Evolutionary conservation across 2,888 invertebrate genomes (phyloP), one percentile per base, ranked within the genome.

Genomic region (Nemotelus pantherinus): DNA sequence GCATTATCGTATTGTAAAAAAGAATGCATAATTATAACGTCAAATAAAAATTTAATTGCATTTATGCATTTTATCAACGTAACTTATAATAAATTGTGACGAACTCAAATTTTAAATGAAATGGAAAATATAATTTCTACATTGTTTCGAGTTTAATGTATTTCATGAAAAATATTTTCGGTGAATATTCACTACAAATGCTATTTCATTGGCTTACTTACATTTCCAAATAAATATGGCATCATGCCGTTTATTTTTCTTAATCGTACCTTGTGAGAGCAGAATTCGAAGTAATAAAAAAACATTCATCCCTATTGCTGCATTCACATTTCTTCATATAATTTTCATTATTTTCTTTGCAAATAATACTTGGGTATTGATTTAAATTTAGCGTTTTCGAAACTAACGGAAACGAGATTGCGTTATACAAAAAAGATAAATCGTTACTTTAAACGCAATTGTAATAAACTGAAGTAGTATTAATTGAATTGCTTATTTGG

Each of bases 401-500:
- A 25, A 25, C 25, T 25, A 25, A 25, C 25, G 25, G 25, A 25
- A 25, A 25, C 25, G 25, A 25, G 25, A 25, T 25, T 25, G 25
- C 25, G 25, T 25, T 25, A 25, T 25, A 25, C 25, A 1, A 25
- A 25, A 25, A 25, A 25, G 25, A 25, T 25, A 25, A 25, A 25
- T 25, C 25, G 25, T 25, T 25, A 25, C 25, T 25, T 25, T 25
- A 25, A 25, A 25, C 25, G 25, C 25, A 25, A 25, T 25, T 25
- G 25, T 25, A 25, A 25, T 25, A 25, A 25, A 25, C 25, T 25
- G 25, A 25, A 25, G 25, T 25, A 25, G 25, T 25, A 10, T 53
- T 53, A 53, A 53, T 53, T 53, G 10, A 53, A 53, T 53, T 53
- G 6, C 45, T 65, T 68, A 60, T 78, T 78, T 78, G 78, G 78